phyloP scores from a whole-genome alignment of 2,888 invertebrate species.

The Melanargia galathea region DNA sequence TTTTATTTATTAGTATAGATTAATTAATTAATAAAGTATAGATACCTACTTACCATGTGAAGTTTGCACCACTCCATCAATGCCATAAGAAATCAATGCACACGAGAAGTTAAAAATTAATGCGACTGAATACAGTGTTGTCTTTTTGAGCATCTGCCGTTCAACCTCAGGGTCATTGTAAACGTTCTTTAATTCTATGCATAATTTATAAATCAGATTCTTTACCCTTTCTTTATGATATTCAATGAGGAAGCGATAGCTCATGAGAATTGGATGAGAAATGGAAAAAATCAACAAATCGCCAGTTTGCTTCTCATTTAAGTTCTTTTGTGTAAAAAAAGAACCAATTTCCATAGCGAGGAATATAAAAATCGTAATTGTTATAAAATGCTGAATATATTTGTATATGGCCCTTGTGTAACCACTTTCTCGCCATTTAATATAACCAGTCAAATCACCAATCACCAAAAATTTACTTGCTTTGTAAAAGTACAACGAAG shows the following conservation, averaged over 20 bases:
- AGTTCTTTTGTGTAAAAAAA: conserved; percentile 47
- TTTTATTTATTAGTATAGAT: too few species aligned
- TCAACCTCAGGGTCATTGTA: conserved; percentile 56
- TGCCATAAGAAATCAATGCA: conserved; percentile 43
- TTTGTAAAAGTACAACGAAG: background rate
- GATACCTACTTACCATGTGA: conserved; percentile 39
- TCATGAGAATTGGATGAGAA: conserved; percentile 48
- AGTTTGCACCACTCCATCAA: conserved; percentile 44
- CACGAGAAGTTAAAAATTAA: conserved; percentile 30
- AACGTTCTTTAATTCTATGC: conserved; percentile 47
- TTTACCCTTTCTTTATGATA: conserved; percentile 42
- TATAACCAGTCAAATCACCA: background rate
- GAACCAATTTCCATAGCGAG: conserved; percentile 47
- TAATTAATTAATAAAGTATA: too few species aligned
- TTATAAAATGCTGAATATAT: background rate
- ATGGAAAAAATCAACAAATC: conserved; percentile 52
- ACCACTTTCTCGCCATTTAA: background rate
- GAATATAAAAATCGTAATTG: conserved; percentile 29
- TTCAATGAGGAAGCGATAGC: conserved; percentile 42
- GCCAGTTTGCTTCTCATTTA: conserved; percentile 43
- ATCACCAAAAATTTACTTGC: background rate
- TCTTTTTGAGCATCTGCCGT: conserved; percentile 51
- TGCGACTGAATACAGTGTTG: conserved; percentile 43
- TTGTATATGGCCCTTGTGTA: background rate
- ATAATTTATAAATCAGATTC: conserved; percentile 45